Conservation (phyloP, 2,888 invertebrate species). For the Eupeodes latifasciatus region DNA sequence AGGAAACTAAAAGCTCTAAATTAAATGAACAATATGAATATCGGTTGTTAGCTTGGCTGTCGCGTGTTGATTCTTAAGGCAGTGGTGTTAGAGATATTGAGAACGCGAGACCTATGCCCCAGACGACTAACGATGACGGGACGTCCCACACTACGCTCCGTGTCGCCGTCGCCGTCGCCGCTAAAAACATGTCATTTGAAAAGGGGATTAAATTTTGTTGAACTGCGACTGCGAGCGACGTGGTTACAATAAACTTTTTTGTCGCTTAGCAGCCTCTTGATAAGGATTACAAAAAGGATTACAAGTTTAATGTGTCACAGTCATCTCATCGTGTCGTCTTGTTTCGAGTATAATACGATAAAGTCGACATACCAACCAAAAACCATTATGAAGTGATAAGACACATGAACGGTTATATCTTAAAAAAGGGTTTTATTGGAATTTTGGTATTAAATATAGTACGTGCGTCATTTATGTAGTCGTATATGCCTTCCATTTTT, state of each 20-base stretch:
- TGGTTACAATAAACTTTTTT: constrained; percentile 46
- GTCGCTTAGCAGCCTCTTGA: constrained; percentile 28
- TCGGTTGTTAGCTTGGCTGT: constrained; percentile 40
- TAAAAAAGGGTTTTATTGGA: constrained; percentile 5
- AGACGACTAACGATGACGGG: not conserved
- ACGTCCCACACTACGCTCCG: too few species aligned
- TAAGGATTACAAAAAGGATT: constrained; percentile 41
- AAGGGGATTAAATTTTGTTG: constrained; percentile 46
- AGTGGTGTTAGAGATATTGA: not conserved
- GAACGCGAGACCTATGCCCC: constrained; percentile 34
- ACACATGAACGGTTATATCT: not conserved
- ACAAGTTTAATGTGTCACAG: constrained; percentile 43
- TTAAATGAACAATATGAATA: constrained; percentile 63
- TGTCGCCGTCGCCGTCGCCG: not conserved
- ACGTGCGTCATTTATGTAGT: too few species aligned
- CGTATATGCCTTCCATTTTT: not conserved
- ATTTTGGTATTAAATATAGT: not conserved
- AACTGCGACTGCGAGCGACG: constrained; percentile 39
- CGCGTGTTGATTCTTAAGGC: constrained; percentile 37
- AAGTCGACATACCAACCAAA: constrained; percentile 5
- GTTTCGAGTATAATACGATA: not conserved
- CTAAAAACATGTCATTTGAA: constrained; percentile 47
- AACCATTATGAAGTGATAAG: constrained; percentile 34
- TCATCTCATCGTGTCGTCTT: not conserved
- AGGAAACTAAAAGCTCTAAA: constrained; percentile 33